Percentiles rank a stretch among this genome's conserved stretches.
These are phyloP conservation scores for Chondrilla cf. caribensis DNA, from an alignment of 37 sponge, comb jelly and placozoan species.

Conservation along the genomic window DNA sequence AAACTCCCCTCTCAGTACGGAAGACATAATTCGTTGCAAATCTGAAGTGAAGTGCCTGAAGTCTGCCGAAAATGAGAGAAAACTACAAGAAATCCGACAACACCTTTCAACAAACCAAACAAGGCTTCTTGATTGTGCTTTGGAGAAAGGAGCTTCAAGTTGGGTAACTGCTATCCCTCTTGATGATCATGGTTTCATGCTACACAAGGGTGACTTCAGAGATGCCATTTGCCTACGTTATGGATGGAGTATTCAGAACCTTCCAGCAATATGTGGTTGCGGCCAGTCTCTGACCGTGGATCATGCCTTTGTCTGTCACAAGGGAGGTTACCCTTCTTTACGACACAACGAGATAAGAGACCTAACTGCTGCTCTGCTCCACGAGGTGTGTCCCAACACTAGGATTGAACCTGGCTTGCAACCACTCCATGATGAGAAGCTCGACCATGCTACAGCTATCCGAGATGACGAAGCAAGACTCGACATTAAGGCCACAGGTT, in stretches of 20 bases:
- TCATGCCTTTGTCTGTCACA: background rate
- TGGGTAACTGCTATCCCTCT: background rate
- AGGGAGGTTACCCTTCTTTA: background rate
- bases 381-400: background rate
- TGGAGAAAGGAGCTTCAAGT: constrained; percentile 5
- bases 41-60: too few species aligned
- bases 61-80: too few species aligned
- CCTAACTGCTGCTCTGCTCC: background rate
- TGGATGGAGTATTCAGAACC: constrained; percentile 9
- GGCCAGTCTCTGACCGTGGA: background rate
- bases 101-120: too few species aligned
- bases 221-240: constrained; percentile 11
- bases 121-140: constrained; percentile 1
- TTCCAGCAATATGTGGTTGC: background rate
- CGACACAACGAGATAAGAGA: background rate
- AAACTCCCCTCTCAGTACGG: too few species aligned
- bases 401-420: background rate
- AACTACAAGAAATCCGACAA: too few species aligned
- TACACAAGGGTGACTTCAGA: constrained; percentile 1
- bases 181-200: constrained; percentile 10
- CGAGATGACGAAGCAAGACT: constrained; percentile 5
- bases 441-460: background rate
- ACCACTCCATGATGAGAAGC: background rate
- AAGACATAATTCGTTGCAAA: too few species aligned
- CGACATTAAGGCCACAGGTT: background rate